A percentile compares a stretch with the other conserved stretches of the same genome.
Conservation (phyloP, 2,797 vertebrate species). For the Cygnus olor region DNA sequence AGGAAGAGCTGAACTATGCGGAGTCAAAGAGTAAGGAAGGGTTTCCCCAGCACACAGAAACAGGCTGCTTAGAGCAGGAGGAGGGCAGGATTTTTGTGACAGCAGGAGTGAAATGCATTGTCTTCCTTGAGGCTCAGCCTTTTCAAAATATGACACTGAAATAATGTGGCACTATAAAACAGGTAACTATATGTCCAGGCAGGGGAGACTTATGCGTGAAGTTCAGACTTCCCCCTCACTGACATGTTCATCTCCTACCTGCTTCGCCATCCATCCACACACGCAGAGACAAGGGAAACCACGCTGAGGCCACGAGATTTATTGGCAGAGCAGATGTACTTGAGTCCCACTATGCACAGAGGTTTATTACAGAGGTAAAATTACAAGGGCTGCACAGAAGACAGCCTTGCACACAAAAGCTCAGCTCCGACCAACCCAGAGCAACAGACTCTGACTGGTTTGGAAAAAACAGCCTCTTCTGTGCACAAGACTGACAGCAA, state of each 20-base stretch:
- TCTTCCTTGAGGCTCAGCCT: conserved; percentile 12
- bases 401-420: background rate
- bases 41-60: background rate
- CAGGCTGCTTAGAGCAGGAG: background rate
- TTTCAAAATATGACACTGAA: conserved; percentile 37
- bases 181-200: background rate
- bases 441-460: background rate
- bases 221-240: background rate
- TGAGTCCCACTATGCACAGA: background rate
- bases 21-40: background rate
- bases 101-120: background rate
- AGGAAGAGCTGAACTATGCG: background rate
- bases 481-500: background rate
- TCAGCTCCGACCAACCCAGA: background rate
- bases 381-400: background rate
- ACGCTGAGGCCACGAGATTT: background rate
- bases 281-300: background rate
- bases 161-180: background rate
- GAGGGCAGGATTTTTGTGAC: background rate
- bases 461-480: background rate
- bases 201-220: background rate
- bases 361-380: background rate
- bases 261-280: background rate
- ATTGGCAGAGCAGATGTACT: background rate
- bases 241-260: background rate